phyloP scores from a whole-genome alignment of 2,797 vertebrate genomes.

The Myotis vivesi region DNA sequence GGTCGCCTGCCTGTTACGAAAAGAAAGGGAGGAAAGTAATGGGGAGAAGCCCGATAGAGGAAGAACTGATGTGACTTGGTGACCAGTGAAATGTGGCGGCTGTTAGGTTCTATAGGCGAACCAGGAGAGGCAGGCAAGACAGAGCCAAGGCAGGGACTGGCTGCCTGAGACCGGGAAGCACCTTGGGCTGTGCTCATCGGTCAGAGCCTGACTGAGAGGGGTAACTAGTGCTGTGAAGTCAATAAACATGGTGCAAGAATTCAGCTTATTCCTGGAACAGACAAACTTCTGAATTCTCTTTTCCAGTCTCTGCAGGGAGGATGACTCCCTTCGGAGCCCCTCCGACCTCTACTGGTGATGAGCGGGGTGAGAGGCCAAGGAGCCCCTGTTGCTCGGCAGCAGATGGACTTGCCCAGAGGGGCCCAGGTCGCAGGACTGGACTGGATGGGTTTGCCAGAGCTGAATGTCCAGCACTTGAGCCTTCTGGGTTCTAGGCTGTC shows the following conservation, averaged over 20 bases:
- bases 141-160: not conserved
- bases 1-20: not conserved
- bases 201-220: not conserved
- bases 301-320: constrained; percentile 39
- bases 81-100: not conserved
- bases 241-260: not conserved
- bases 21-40: not conserved
- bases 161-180: not conserved
- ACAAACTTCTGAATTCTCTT: constrained; percentile 68
- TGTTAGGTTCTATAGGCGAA: not conserved
- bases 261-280: constrained; percentile 28
- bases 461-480: not conserved
- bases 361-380: not conserved
- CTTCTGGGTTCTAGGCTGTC: not conserved
- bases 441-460: not conserved
- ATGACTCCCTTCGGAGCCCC: constrained; percentile 65
- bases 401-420: not conserved
- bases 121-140: not conserved
- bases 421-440: not conserved
- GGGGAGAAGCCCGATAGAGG: not conserved
- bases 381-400: not conserved
- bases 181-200: not conserved
- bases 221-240: not conserved
- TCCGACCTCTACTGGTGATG: constrained; percentile 62
- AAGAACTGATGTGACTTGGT: not conserved